Evolutionary conservation across 1,140 invertebrate genomes (phyloP), one percentile per base, ranked within the genome.

Genomic region (Sitobion miscanthi): DNA sequence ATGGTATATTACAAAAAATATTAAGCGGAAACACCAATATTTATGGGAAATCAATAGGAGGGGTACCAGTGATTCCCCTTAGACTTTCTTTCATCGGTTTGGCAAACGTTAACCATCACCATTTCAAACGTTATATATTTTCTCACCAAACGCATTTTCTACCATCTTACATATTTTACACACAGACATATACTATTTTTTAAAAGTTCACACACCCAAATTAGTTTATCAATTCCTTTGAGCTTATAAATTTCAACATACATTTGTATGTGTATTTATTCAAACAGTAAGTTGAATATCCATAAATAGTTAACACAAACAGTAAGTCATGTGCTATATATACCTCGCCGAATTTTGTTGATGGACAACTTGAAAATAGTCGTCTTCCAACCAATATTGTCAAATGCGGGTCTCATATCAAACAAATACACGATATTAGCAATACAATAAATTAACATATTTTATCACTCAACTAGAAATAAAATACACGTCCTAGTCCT

Each of bases 111-210:
- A 69, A 69, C 11, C 62, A 69, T 69, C 62, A 69, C 30, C 30
- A 69, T 69, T 69, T 69, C 62, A 69, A 69, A 69, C 62, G 62
- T 69, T 69, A 38, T 69, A n/a, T 69, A 69, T 69, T 69, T 69
- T 30, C 30, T 69, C 62, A 69, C 62, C 30, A 5, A n/a, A n/a
- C 2, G 62, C 14, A n/a, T n/a, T n/a, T 69, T 69, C 62, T 69
- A 14, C 11, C 11, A 9, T 6, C 25, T 62, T 30, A 62, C 25
- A 62, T 62, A 62, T 62, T 62, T 25, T 62, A 62, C 25, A 4
- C 30, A 11, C 25, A 69, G 62, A 69, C 9, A 69, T 69, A 14
- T 69, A 69, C n/a, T 14, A 69, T 69, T 30, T 69, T 69, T 69
- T 14, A 3, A n/a, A 30, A 69, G 54, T 62, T 62, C 62, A 69